phyloP scores from a whole-genome alignment of 2,113 vertebrate species.

The Burhinus bistriatus region DNA sequence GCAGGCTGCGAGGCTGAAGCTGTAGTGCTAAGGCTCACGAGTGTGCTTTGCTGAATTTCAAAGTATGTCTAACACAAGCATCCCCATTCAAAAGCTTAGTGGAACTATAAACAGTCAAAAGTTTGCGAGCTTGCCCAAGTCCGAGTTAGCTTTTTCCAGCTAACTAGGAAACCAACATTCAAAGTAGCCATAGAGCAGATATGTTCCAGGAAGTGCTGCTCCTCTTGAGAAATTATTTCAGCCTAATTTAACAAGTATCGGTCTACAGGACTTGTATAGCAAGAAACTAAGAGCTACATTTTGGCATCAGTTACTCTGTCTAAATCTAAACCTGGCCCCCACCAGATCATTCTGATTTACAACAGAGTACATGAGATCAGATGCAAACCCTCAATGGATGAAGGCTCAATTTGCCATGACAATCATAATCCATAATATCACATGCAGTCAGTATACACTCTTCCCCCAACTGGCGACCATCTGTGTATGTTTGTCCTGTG shows the following conservation, averaged over 20 bases:
- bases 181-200: background rate
- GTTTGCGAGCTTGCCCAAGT: background rate
- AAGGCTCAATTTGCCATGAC: background rate
- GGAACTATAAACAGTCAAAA: background rate
- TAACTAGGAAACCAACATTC: background rate
- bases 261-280: background rate
- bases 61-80: background rate
- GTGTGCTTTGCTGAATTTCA: background rate
- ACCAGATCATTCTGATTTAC: background rate
- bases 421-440: background rate
- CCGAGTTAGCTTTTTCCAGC: background rate
- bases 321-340: background rate
- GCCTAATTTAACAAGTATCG: background rate
- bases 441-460: background rate
- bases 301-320: background rate
- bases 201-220: background rate
- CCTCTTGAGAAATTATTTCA: background rate
- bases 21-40: rapidly evolving
- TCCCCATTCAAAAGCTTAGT: background rate
- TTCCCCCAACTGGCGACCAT: background rate
- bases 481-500: background rate
- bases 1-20: background rate
- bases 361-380: background rate
- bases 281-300: background rate
- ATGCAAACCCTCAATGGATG: background rate